phyloP scores from a whole-genome alignment of 2,113 vertebrate species.

The Tringa solitaria region DNA sequence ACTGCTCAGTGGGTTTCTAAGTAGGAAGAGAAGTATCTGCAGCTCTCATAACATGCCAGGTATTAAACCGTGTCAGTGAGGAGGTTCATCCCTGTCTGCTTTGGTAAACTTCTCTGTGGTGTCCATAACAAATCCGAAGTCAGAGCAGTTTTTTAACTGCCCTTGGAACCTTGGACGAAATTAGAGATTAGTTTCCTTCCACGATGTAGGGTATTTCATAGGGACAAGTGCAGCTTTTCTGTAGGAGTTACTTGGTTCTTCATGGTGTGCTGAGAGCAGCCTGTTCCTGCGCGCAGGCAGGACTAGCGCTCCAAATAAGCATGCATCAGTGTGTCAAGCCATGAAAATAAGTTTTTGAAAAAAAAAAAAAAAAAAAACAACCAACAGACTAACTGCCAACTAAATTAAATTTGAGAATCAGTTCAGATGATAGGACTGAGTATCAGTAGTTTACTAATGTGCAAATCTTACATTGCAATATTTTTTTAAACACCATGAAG shows the following conservation, averaged over 20 bases:
- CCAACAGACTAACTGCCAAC: not conserved
- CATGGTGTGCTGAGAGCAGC: not conserved
- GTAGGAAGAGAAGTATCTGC: not conserved
- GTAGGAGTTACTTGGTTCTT: not conserved
- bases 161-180: not conserved
- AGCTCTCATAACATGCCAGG: accelerated
- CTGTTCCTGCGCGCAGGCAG: not conserved
- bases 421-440: not conserved
- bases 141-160: not conserved
- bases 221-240: not conserved
- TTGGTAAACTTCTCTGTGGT: not conserved
- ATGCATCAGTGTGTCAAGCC: not conserved
- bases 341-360: not conserved
- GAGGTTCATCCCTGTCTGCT: accelerated
- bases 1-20: not conserved
- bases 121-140: not conserved
- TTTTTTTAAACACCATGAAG: not conserved
- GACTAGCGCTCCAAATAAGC: not conserved
- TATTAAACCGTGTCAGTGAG: not conserved
- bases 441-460: not conserved
- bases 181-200: not conserved
- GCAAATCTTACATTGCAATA: not conserved
- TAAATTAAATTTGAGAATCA: not conserved
- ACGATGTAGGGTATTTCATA: not conserved
- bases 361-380: not conserved